Evolutionary conservation across 64 coral and sea anemone genomes (phyloP), one percentile per base, ranked within the genome.

Genomic region (Dendrophyllia cribrosa): DNA sequence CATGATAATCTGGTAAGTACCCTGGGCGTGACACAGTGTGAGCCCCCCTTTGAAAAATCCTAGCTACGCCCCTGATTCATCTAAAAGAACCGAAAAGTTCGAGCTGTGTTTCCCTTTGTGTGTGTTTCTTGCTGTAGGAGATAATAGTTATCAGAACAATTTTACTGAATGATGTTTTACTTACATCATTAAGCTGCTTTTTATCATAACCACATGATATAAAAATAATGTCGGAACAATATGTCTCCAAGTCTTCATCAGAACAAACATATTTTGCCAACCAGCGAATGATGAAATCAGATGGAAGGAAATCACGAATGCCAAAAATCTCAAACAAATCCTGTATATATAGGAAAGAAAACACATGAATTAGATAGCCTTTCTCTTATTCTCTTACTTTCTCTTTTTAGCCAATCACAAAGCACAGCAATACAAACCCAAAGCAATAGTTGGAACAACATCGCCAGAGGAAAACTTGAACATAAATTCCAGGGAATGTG

Each of bases 231-330:
- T 97, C 68, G 48, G 75, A 55, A 51, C 95, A 97, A 19, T 50
- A 19, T 8, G 47, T 82, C 2, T 77, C 21, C 21, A 93, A 21
- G 10, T 78, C 72, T 14, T 48, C 17, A 3, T 91, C 64, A 7
- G 51, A 45, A 43, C 95, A 97, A 13, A 97, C 55, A 6, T 83
- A 47, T 7, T 94, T 74, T 14, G 91, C 95, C 43, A 96, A 66
- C 95, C 90, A 89, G 11, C 55, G 83, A 64, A 96, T 87, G 3
- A 93, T 43, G 17, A 56, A 20, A 60, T 89, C 23, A 60, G 95
- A 93, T 47, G 95, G 95, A 11, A 96, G 59, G 9, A 96, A 96
- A 51, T 93, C 95, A 74, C 92, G 95, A 24, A 90, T 62, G 4
- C 95, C 95, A 72, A 96, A 90, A 7, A 96, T 22, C 7, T 90